Evolutionary conservation across 2,797 vertebrate species (phyloP).

Genomic region (Pogoniulus pusillus): DNA sequence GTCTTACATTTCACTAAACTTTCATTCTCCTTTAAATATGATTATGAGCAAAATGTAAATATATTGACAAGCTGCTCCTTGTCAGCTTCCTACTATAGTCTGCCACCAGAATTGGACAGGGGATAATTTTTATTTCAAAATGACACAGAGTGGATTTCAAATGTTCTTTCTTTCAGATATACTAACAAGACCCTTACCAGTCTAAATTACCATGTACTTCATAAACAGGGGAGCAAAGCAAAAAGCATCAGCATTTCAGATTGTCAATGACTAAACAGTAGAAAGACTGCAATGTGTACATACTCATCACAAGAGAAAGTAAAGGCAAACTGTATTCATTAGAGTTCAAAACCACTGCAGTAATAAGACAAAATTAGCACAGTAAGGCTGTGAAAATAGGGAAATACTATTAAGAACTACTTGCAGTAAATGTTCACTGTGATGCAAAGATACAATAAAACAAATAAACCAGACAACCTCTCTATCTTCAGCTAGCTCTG

Average conservation of each 20-base stretch:
- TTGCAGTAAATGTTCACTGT: background rate
- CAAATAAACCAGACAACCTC: background rate
- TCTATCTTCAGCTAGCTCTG: background rate
- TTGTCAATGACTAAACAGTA: background rate
- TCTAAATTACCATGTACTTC: background rate
- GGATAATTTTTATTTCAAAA: background rate
- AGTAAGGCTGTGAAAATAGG: background rate
- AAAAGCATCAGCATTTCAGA: background rate
- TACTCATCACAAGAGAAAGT: background rate
- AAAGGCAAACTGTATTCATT: background rate
- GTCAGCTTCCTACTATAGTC: background rate
- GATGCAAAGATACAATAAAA: background rate
- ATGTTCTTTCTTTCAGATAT: background rate
- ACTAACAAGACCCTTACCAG: background rate
- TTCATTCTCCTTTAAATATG: background rate
- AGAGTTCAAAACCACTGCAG: background rate
- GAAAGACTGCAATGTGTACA: background rate
- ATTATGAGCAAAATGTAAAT: background rate
- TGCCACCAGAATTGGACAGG: background rate
- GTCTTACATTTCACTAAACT: background rate
- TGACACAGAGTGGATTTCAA: background rate
- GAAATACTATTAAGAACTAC: background rate
- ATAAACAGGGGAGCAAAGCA: background rate
- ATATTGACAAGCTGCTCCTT: background rate
- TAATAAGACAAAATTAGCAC: background rate